Evolutionary conservation across 1,140 invertebrate species (phyloP).

Genomic region (Cydia splendana): DNA sequence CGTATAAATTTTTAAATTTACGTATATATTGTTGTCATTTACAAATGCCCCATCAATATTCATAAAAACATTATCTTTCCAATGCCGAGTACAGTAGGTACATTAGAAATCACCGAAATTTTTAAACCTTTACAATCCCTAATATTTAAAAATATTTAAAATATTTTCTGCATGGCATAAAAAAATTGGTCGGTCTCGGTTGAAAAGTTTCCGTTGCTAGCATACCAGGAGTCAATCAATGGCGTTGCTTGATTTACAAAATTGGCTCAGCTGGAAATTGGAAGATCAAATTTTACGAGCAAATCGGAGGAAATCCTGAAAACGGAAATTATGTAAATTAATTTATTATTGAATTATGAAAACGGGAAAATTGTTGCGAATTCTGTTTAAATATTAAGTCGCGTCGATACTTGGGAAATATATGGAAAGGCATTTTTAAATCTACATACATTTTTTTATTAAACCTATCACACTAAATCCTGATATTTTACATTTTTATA

Average conservation of each 20-base stretch:
- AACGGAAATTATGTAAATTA: conserved; percentile 17
- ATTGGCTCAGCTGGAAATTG: background rate
- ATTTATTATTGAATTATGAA: conserved; percentile 20
- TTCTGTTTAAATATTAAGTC: background rate
- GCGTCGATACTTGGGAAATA: background rate
- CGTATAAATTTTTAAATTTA: too few species aligned
- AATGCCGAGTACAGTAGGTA: too few species aligned
- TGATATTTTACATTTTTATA: background rate
- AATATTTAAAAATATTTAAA: too few species aligned
- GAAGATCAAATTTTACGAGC: conserved; percentile 12
- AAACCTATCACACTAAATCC: too few species aligned
- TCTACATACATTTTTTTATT: background rate
- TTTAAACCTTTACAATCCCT: too few species aligned
- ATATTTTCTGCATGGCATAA: too few species aligned
- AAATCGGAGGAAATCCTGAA: conserved; percentile 7
- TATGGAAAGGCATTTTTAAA: background rate
- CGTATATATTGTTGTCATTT: too few species aligned
- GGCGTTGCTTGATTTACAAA: background rate
- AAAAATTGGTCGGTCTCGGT: background rate
- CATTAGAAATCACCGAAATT: too few species aligned
- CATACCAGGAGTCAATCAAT: background rate
- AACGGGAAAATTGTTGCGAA: background rate
- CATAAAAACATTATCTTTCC: too few species aligned
- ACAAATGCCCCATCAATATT: too few species aligned
- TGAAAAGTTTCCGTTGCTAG: background rate